phyloP scores from a whole-genome alignment of 2,113 vertebrate species.

The Vidua chalybeata region DNA sequence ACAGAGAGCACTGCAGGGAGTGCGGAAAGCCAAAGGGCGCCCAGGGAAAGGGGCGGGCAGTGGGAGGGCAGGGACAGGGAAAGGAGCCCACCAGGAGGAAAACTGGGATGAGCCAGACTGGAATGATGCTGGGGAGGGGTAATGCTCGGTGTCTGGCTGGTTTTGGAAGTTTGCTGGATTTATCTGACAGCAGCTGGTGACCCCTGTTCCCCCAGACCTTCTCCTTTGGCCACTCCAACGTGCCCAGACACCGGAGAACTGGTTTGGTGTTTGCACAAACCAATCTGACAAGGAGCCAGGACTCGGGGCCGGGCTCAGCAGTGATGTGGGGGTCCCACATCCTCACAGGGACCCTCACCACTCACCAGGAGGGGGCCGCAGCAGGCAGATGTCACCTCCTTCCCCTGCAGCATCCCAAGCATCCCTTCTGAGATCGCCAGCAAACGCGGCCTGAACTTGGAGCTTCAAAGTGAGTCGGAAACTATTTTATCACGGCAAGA shows the following conservation, averaged over 20 bases:
- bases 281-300: neutral
- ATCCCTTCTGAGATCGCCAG: neutral
- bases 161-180: neutral
- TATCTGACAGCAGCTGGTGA: neutral
- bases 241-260: neutral
- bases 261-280: neutral
- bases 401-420: conserved; percentile 10
- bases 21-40: neutral
- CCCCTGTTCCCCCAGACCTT: neutral
- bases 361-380: neutral
- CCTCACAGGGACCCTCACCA: neutral
- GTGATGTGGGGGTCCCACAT: neutral
- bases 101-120: neutral
- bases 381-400: neutral
- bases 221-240: neutral
- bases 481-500: conserved; percentile 60
- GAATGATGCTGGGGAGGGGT: neutral
- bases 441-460: neutral
- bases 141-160: neutral
- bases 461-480: conserved; percentile 60
- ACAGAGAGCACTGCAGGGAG: neutral
- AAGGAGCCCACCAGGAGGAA: neutral
- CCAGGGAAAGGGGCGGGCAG: neutral
- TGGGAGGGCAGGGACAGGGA: neutral
- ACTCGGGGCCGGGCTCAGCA: neutral